Evolutionary conservation across 2,888 invertebrate species (phyloP).

Genomic region (Ophioninae sp.): DNA sequence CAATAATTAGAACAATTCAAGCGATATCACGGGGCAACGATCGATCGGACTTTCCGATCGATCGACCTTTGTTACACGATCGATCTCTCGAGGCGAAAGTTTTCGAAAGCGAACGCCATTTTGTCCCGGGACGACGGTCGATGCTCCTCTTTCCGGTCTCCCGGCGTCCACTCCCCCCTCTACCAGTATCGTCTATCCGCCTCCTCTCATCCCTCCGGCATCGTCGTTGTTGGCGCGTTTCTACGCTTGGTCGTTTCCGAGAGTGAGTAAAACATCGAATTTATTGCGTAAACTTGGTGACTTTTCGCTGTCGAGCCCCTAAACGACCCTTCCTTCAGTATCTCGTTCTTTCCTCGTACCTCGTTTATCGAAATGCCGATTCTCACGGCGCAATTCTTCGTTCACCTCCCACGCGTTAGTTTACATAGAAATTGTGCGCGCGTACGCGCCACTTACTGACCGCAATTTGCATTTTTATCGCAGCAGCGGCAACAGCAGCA

Average conservation of each 20-base stretch:
- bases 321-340: not conserved
- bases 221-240: conserved; percentile 69
- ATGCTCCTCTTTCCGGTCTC: conserved; percentile 76
- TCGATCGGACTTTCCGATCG: not conserved
- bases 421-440: conserved; percentile 30
- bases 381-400: not conserved
- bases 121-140: conserved; percentile 69
- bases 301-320: not conserved
- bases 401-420: not conserved
- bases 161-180: conserved; percentile 78
- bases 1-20: not conserved
- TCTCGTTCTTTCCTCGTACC: not conserved
- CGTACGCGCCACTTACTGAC: conserved; percentile 19
- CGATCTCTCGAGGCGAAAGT: conserved; percentile 26
- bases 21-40: not conserved
- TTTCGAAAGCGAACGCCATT: conserved; percentile 50
- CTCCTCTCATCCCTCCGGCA: conserved; percentile 70
- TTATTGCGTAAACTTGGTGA: not conserved
- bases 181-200: conserved; percentile 67
- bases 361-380: not conserved
- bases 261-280: conserved; percentile 64
- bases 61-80: not conserved
- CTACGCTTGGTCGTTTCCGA: conserved; percentile 56
- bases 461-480: conserved; percentile 37
- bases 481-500: conserved; percentile 6